Evolutionary conservation across 2,888 invertebrate genomes (phyloP).

Genomic region (Eudasyphora cyanicolor): DNA sequence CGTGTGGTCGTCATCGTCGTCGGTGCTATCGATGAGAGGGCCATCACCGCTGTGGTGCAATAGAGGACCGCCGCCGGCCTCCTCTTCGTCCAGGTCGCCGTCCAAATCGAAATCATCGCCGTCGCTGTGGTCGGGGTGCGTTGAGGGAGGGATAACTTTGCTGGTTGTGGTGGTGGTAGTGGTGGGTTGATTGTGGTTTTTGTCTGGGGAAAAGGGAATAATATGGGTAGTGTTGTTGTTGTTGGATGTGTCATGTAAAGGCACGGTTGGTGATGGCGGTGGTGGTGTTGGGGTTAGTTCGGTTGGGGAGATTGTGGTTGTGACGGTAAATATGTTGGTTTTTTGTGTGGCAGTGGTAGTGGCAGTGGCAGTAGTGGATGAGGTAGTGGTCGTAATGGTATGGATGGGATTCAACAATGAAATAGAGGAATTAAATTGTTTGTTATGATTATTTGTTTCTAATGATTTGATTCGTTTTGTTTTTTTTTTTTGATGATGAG

Average conservation of each 20-base stretch:
- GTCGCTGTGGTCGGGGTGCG: constrained; percentile 47
- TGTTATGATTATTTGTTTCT: constrained; percentile 67
- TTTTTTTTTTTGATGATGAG: constrained; percentile 57
- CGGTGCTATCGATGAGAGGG: constrained; percentile 67
- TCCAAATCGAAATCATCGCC: constrained; percentile 69
- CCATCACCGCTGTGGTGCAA: constrained; percentile 69
- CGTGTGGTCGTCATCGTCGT: constrained; percentile 67
- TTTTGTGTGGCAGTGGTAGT: constrained; percentile 5
- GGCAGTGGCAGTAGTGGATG: neutral
- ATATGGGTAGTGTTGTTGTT: constrained; percentile 60
- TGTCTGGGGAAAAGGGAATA: constrained; percentile 62
- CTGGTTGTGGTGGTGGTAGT: constrained; percentile 31
- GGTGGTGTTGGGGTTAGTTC: constrained; percentile 49
- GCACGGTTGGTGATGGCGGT: constrained; percentile 39
- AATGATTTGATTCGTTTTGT: constrained; percentile 61
- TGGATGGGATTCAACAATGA: constrained; percentile 62
- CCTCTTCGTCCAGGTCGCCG: constrained; percentile 69
- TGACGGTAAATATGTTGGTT: constrained; percentile 31
- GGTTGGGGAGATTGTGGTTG: constrained; percentile 36
- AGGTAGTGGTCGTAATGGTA: constrained; percentile 49
- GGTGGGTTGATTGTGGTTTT: constrained; percentile 51
- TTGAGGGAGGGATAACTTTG: constrained; percentile 40
- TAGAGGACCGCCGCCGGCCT: constrained; percentile 71
- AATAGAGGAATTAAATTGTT: constrained; percentile 67
- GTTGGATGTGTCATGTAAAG: constrained; percentile 51